Base-by-base conservation (phyloP, 2,888 invertebrate genomes). In the Ernsta delagoae region DNA sequence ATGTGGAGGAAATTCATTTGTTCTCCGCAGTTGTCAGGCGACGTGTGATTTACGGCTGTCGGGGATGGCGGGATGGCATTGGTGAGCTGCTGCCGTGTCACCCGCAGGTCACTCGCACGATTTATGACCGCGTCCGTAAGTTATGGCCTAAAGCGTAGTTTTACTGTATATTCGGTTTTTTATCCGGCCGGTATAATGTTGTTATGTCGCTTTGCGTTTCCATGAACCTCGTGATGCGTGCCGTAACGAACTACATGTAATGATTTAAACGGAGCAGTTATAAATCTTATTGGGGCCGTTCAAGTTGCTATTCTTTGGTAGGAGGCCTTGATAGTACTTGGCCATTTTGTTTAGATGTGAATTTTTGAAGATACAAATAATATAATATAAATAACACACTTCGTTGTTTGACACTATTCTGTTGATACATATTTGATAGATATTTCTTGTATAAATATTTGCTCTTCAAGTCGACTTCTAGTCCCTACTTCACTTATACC, bases 1-100 rank as follows among this genome's bases (percentile, higher is more conserved):
- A 54, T 54, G 53, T 31, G 53, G 53, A 31, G 53, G 31, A 54
- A 31, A 54, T 54, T 54, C 53, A 48, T 54, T 54, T 54, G 53
- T 54, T 54, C 53, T 54, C 31, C 31, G 48, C 9, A 12, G 31
- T 9, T 54, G 53, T 54, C 53, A 54, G 54, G 8, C 24, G 24
- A 5, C 54, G 54, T 31, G 54, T 54, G 54, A 54, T 54, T 11
- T 54, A 54, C 54, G 54, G 54, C 54, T 54, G 45, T 24, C 24
- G 24, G 24, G 24, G 24, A 24, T 24, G 24, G 24, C 24, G 24
- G 24, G 24, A 24, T 24, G 24, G 24, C 24, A 24, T 24, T 24
- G 24, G 24, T 24, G 24, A 24, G 24, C 24, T 24, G 24, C 24
- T 24, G 31, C 48, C 61, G 43, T 8, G 60, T 16, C 60, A 43